Base-by-base conservation (phyloP, 2,888 invertebrate genomes). In the Apamea sordens region DNA sequence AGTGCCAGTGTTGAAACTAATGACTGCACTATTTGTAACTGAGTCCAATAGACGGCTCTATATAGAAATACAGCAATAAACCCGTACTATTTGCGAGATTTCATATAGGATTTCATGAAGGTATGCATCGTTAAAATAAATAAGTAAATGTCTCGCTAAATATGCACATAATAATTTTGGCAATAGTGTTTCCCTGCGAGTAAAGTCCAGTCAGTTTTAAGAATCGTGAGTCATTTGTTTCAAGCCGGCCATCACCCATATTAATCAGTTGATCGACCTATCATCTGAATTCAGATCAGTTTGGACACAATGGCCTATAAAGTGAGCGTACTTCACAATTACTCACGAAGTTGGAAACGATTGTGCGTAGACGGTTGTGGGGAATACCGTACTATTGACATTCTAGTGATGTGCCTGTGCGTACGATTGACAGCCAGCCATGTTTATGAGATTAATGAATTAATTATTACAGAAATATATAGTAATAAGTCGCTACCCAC, bases 371-470 rank as follows among this genome's bases (percentile, higher is more conserved):
- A 82, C 84, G 73, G 63, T 71, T 82, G 86, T 91, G 94, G 96
- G 95, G 93, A 95, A 95, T 92, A 92, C 95, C 95, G 84, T 79
- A 82, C 90, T 81, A 95, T 96, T 96, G 92, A 87, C 92, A 96
- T 95, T 95, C 96, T 88, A 88, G 72, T 83, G 83, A 82, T 88
- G 93, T 93, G 86, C 90, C 78, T 41, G 71, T 86, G 82, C 73
- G 82, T 82, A 73, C 59, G 77, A 86, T 80, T 67, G 76, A 69
- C 76, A 79, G 77, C 32, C 72, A 73, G 67, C 77, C 69, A 80
- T 80, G 81, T 80, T 87, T 80, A 81, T 79, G 76, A 85, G 70
- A 82, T 85, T 77, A 61, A 28, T 80, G 21, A 68, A 82, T 81
- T 41, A 7, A 56, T 68, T 56, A 68, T 56, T 56, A 76, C n/a